These are phyloP conservation scores for Seriola aureovittata DNA, from an alignment of 2,113 vertebrate species.

Conservation along the genomic window DNA sequence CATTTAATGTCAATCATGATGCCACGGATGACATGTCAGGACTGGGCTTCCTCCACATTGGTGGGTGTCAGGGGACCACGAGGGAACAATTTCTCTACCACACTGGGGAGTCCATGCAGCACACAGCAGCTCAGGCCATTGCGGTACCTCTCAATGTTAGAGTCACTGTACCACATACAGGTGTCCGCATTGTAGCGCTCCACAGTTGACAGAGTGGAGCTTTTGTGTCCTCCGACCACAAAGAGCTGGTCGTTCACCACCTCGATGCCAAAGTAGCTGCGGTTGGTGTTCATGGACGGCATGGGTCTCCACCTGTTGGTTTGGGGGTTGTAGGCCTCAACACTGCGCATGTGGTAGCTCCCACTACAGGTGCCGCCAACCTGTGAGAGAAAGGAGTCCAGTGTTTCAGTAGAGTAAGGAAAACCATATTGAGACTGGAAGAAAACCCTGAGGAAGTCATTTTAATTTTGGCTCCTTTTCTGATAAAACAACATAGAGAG, in stretches of 20 bases:
- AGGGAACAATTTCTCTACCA: slow-evolving; percentile 72
- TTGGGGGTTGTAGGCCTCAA: slow-evolving; percentile 63
- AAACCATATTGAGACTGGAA: no score
- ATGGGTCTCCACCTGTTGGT: slow-evolving; percentile 85
- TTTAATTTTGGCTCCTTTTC: no score
- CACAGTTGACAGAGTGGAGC: slow-evolving; percentile 11
- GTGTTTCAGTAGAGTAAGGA: no score
- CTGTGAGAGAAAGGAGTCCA: slow-evolving; percentile 75
- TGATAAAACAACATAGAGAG: no score
- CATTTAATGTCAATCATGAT: no score
- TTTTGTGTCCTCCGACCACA: slow-evolving; percentile 63
- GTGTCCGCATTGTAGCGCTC: slow-evolving; percentile 70
- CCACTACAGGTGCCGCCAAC: slow-evolving; percentile 86
- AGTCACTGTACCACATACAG: slow-evolving; percentile 80
- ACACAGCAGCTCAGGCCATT: slow-evolving; percentile 90
- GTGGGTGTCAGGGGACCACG: background rate
- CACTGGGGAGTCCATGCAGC: slow-evolving; percentile 83
- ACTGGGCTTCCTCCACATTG: background rate
- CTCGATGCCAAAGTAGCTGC: slow-evolving; percentile 89
- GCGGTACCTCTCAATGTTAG: slow-evolving; percentile 80
- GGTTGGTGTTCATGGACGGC: slow-evolving; percentile 83
- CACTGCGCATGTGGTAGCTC: slow-evolving; percentile 63
- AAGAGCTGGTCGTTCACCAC: slow-evolving; percentile 79
- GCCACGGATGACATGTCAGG: background rate
- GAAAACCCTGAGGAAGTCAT: no score